A percentile compares a stretch with the other conserved stretches of the same genome.
Conservation (phyloP, 2,888 invertebrate genomes). For the Tenthredo mesomela region DNA sequence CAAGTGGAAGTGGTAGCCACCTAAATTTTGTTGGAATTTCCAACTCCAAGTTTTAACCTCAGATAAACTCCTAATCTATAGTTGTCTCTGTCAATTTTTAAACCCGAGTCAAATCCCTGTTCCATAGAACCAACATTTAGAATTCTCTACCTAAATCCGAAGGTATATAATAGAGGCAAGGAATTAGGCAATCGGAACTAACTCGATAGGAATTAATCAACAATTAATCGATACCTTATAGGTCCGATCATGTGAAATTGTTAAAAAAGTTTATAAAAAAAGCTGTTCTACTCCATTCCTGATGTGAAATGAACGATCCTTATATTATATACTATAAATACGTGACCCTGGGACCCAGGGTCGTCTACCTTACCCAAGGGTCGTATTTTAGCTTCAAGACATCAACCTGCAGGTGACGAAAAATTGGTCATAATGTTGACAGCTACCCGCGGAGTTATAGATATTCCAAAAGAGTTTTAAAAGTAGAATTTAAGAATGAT, state of each 20-base stretch:
- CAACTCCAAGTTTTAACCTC: constrained; percentile 25
- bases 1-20: not conserved
- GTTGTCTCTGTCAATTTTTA: constrained; percentile 44
- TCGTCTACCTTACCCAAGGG: constrained; percentile 21
- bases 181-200: not conserved
- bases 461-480: not conserved
- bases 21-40: constrained; percentile 38
- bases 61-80: constrained; percentile 51
- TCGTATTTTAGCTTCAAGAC: constrained; percentile 53
- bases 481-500: not conserved
- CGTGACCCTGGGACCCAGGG: constrained; percentile 42
- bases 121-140: not conserved
- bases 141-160: not conserved
- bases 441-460: not conserved
- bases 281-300: not conserved
- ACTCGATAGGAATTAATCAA: constrained; percentile 18
- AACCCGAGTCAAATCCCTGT: not conserved
- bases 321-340: too few species aligned
- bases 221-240: not conserved
- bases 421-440: constrained; percentile 51
- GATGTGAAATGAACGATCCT: not conserved
- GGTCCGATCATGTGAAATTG: constrained; percentile 56
- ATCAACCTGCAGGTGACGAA: not conserved
- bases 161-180: not conserved
- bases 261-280: not conserved